phyloP scores from a whole-genome alignment of 2,888 invertebrate genomes.

The Dolomedes plantarius region DNA sequence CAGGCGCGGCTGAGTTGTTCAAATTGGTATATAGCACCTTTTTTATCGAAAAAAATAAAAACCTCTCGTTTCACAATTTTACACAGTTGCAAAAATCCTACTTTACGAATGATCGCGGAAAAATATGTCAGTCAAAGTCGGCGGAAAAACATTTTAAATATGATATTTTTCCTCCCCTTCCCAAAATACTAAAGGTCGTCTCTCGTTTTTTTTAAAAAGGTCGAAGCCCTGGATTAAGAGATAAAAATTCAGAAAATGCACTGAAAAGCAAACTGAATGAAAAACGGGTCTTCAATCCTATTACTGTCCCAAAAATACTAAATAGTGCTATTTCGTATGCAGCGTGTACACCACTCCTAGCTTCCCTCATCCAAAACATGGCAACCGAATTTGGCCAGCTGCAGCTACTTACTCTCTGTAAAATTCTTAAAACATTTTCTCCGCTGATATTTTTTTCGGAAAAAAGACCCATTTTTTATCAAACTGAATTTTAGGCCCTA shows the following conservation, averaged over 20 bases:
- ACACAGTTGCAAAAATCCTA: no score
- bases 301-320: not conserved
- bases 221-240: not conserved
- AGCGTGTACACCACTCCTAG: not conserved
- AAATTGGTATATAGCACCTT: no score
- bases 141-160: no score
- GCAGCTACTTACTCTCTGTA: not conserved
- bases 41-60: no score
- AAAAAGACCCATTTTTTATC: slow-evolving; percentile 33
- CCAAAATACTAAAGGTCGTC: no score
- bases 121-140: no score
- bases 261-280: not conserved
- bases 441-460: slow-evolving; percentile 3
- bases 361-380: slow-evolving; percentile 7
- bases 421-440: slow-evolving; percentile 48
- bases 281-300: not conserved
- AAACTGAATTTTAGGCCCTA: slow-evolving; percentile 45
- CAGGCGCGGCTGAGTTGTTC: no score
- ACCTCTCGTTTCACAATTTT: no score
- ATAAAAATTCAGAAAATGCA: not conserved
- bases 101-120: no score
- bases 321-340: not conserved
- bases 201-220: not conserved
- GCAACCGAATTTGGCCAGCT: slow-evolving; percentile 13
- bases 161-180: no score